phyloP scores from a whole-genome alignment of 1,140 invertebrate genomes.

The Eurosta solidaginis region DNA sequence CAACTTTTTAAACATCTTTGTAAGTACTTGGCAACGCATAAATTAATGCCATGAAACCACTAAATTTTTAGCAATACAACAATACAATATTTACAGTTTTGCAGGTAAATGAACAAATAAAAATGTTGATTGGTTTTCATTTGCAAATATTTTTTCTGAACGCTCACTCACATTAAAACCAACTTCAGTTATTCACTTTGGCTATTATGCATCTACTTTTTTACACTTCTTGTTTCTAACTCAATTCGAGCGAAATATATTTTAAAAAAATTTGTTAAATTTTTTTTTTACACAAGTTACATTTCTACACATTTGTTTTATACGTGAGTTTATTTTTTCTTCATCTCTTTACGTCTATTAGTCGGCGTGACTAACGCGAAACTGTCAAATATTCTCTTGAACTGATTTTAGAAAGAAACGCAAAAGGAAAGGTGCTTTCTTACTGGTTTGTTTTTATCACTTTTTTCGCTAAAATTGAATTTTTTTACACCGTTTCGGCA shows the following conservation, averaged over 20 bases:
- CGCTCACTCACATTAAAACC: not conserved
- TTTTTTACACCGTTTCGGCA: not conserved
- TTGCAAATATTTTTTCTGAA: not conserved
- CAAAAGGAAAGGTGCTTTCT: not conserved
- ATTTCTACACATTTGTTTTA: not conserved
- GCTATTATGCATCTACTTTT: not conserved
- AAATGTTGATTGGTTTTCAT: not conserved
- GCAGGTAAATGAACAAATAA: not conserved
- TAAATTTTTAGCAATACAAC: no score
- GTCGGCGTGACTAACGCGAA: constrained; percentile 13
- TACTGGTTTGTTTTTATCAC: not conserved
- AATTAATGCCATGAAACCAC: not conserved
- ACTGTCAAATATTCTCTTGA: not conserved
- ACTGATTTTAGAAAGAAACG: not conserved
- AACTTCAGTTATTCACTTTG: not conserved
- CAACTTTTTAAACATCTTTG: not conserved
- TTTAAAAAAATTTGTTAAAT: not conserved
- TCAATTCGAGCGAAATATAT: not conserved
- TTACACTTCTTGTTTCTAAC: not conserved
- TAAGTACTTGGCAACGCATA: not conserved
- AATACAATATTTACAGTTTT: not conserved
- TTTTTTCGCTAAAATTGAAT: not conserved
- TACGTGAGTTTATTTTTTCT: not conserved
- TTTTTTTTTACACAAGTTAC: not conserved
- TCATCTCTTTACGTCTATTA: not conserved